Base-by-base conservation (phyloP, 30 jellyfish, hydroid and myxozoan species). In the Haliclystus octoradiatus region DNA sequence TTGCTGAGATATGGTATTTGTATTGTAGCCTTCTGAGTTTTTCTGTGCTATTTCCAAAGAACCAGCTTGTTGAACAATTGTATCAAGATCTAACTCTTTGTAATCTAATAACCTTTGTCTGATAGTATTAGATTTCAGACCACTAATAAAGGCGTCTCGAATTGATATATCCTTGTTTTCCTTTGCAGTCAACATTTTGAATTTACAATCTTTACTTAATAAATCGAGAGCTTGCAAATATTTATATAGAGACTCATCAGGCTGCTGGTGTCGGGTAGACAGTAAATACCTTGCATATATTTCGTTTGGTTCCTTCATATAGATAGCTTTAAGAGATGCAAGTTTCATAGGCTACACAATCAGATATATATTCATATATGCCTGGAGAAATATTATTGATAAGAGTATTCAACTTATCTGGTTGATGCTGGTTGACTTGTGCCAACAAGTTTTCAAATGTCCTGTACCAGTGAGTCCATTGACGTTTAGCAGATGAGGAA, bases 31-130 rank as follows among this genome's bases (percentile, higher is more conserved):
- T 29, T 79, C 81, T 24, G 81, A 51, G 26, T 63, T 51, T 69
- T 30, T 72, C 68, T 65, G 91, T 0, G 91, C 84, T 13, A 34
- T 52, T 25, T 50, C 92, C n/a, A 75, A 50, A 26, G 86, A 69
- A 29, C 93, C 23, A 24, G 82, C 86, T 34, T 83, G 93, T 22
- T 75, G 49, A 28, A 63, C 67, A 31, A 74, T 76, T 28, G 65
- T 33, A 1, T 62, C 52, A 0, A 69, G 71, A 63, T 23, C 35
- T 32, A 69, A 33, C 25, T 81, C 52, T 33, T 33, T 60, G 46
- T 76, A 51, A 62, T 75, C 85, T 27, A 62, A 86, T 30, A 79
- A 50, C 29, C 85, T 73, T 50, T 79, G 81, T 27, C 86, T 63
- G 33, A 79, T 79, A 25, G 31, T 26, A 61, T 31, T 32, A n/a